A percentile compares a stretch with the other conserved stretches of the same genome.
phyloP scores from a whole-genome alignment of 2,797 vertebrate genomes.

The Tokudaia tokunoshimensis region DNA sequence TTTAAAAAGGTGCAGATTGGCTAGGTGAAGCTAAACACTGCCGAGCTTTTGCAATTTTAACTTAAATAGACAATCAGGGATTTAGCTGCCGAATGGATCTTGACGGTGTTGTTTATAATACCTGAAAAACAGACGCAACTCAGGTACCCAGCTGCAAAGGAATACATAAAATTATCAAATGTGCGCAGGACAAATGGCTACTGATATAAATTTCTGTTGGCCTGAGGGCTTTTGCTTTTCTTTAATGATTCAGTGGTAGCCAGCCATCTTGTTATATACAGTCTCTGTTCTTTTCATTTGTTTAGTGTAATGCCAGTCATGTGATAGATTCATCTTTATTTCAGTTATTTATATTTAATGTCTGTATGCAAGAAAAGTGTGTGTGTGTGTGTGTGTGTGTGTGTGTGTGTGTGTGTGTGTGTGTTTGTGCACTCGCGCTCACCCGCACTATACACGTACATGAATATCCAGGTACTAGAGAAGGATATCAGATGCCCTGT shows the following conservation, averaged over 20 bases:
- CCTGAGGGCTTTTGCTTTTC: background rate
- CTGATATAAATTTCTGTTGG: background rate
- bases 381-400: background rate
- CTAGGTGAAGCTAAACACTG: background rate
- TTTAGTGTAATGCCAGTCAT: fast-evolving
- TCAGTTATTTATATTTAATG: background rate
- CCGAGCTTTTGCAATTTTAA: background rate
- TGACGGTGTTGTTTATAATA: slow-evolving; percentile 22
- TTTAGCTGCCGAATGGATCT: slow-evolving; percentile 32
- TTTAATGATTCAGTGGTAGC: background rate
- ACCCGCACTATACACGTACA: background rate
- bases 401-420: background rate
- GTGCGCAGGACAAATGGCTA: background rate
- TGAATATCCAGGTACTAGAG: background rate
- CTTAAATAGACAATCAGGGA: slow-evolving; percentile 42
- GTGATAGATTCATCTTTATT: background rate
- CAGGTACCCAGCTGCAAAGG: background rate
- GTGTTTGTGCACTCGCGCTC: no score
- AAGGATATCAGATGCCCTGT: background rate
- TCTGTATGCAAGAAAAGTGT: background rate
- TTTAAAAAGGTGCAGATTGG: background rate
- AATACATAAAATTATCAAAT: slow-evolving; percentile 21
- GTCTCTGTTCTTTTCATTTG: background rate
- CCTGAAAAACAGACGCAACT: background rate
- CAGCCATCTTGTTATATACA: background rate